These are phyloP conservation scores for Tigriopus japonicus DNA, from an alignment of 1,140 invertebrate species.

Conservation along the genomic window DNA sequence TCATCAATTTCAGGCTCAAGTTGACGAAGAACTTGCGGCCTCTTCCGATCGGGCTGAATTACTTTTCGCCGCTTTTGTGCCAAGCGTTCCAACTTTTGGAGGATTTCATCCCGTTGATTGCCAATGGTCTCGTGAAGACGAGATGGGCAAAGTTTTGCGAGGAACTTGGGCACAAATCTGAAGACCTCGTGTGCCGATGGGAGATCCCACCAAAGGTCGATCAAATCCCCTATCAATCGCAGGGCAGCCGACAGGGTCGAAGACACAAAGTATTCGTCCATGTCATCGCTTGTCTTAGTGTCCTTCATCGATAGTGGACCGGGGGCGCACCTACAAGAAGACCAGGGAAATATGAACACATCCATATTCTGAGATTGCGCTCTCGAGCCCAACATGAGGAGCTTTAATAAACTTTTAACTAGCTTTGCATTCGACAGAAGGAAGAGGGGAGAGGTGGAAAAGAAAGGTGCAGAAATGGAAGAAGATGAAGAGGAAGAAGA, in stretches of 20 bases:
- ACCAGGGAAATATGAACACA: no score
- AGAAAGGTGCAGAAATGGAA: background rate
- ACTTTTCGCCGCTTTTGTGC: background rate
- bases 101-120: background rate
- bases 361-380: no score
- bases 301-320: background rate
- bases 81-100: background rate
- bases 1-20: background rate
- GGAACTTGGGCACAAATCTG: background rate
- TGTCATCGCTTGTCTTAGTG: background rate
- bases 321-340: background rate
- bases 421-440: background rate
- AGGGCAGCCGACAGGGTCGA: constrained; percentile 2
- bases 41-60: background rate
- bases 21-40: background rate
- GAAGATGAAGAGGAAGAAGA: background rate
- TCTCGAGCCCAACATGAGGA: no score
- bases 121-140: background rate
- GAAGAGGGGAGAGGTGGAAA: background rate
- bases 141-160: background rate
- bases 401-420: background rate
- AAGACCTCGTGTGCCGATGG: constrained; percentile 3
- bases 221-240: background rate
- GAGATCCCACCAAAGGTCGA: constrained; percentile 3
- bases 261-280: background rate